phyloP scores from a whole-genome alignment of 1,140 invertebrate genomes.

The Sitodiplosis mosellana region DNA sequence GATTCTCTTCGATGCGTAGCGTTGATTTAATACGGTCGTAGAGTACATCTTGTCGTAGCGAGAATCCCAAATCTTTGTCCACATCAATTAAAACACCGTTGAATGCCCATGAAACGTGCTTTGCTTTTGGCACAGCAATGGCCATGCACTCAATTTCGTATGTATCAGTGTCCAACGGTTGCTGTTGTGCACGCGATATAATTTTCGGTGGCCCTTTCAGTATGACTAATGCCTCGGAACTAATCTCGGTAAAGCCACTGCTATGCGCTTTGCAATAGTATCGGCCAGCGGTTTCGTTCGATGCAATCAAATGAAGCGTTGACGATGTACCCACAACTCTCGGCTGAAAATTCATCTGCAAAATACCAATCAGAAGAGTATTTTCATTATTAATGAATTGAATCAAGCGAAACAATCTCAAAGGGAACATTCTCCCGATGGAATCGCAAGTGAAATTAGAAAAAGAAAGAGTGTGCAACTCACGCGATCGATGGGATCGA shows the following conservation, averaged over 20 bases:
- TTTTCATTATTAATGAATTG: neutral
- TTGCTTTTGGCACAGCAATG: conserved; percentile 69
- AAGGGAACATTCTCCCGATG: neutral
- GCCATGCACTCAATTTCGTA: conserved; percentile 75
- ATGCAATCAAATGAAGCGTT: conserved; percentile 57
- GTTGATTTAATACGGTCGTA: conserved; percentile 52
- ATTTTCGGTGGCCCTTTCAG: conserved; percentile 75
- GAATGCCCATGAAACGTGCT: conserved; percentile 65
- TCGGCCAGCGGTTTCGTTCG: conserved; percentile 57
- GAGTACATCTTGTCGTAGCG: conserved; percentile 39
- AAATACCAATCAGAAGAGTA: neutral
- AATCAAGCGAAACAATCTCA: neutral
- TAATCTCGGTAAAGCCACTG: conserved; percentile 65
- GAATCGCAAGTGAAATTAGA: neutral
- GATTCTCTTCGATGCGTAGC: conserved; percentile 65
- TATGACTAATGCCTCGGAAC: conserved; percentile 62
- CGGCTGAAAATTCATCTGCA: conserved; percentile 2
- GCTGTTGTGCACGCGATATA: conserved; percentile 41
- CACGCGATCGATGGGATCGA: conserved; percentile 40
- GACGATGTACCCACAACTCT: conserved; percentile 50
- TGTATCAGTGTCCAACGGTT: conserved; percentile 57
- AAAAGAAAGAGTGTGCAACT: conserved; percentile 11
- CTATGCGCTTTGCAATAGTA: conserved; percentile 79
- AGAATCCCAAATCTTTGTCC: conserved; percentile 39
- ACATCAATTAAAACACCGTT: conserved; percentile 62